Conservation (phyloP, 2,113 vertebrate genomes). For the Corydoras sp. region DNA sequence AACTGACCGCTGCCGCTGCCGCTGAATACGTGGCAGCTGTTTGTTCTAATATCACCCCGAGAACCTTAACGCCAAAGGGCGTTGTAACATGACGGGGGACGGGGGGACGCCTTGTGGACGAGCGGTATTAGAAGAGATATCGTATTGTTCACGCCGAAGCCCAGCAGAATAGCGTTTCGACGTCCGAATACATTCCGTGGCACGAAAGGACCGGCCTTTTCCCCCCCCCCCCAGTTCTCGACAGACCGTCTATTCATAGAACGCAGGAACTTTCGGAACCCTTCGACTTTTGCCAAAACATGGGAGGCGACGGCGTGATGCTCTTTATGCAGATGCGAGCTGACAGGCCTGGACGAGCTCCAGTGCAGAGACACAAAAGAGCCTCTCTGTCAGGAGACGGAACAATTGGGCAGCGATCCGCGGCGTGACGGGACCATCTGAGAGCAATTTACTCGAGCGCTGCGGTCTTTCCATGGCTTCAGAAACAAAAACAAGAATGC, state of each 20-base stretch:
- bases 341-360: constrained; percentile 73
- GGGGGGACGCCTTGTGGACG: constrained; percentile 43
- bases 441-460: constrained; percentile 88
- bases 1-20: too few relatives aligned
- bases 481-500: constrained; percentile 65
- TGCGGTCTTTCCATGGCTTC: constrained; percentile 81
- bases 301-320: constrained; percentile 66
- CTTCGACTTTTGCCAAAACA: constrained; percentile 41
- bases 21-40: constrained; percentile 65
- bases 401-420: constrained; percentile 78
- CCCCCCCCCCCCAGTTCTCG: too few relatives aligned
- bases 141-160: constrained; percentile 25
- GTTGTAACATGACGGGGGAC: constrained; percentile 17
- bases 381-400: constrained; percentile 84
- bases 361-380: constrained; percentile 82
- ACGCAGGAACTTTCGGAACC: constrained; percentile 56
- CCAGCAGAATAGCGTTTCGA: constrained; percentile 19
- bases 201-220: constrained; percentile 51
- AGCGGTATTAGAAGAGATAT: constrained; percentile 30
- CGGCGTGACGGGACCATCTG: constrained; percentile 81
- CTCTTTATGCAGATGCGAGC: constrained; percentile 73
- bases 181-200: constrained; percentile 52
- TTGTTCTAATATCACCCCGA: constrained; percentile 45
- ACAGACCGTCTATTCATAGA: constrained; percentile 64
- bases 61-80: constrained; percentile 46